Conservation (phyloP, 2,888 invertebrate genomes). For the Acanthococcus lagerstroemiae region DNA sequence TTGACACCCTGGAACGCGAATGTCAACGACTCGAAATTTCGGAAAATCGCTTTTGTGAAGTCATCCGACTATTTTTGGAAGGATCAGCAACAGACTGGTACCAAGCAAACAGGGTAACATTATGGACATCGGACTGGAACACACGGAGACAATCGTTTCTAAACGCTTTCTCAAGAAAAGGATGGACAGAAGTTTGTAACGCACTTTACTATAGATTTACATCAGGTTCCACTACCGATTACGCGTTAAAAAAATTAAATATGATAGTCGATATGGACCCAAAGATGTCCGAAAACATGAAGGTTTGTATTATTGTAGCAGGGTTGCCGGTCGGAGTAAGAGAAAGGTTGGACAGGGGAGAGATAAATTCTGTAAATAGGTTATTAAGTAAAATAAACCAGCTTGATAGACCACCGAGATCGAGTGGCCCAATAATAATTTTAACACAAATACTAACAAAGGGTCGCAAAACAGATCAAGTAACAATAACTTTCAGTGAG, state of each 20-base stretch:
- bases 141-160: background rate
- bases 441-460: background rate
- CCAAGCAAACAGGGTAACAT: background rate
- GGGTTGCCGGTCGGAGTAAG: background rate
- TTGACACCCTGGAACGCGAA: background rate
- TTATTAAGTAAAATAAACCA: background rate
- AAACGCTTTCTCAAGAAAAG: background rate
- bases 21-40: background rate
- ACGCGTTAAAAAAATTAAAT: background rate
- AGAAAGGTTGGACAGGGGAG: background rate
- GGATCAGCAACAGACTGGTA: background rate
- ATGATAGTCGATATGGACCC: background rate
- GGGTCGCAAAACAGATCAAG: background rate
- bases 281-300: background rate
- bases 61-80: background rate
- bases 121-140: background rate
- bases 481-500: background rate
- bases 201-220: background rate
- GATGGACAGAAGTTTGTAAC: background rate
- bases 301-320: background rate
- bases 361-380: background rate
- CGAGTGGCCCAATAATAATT: background rate
- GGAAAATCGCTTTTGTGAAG: background rate
- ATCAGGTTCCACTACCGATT: background rate
- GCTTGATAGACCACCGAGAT: background rate